Conservation (phyloP, 2,797 vertebrate genomes). For the Lophius americanus region DNA sequence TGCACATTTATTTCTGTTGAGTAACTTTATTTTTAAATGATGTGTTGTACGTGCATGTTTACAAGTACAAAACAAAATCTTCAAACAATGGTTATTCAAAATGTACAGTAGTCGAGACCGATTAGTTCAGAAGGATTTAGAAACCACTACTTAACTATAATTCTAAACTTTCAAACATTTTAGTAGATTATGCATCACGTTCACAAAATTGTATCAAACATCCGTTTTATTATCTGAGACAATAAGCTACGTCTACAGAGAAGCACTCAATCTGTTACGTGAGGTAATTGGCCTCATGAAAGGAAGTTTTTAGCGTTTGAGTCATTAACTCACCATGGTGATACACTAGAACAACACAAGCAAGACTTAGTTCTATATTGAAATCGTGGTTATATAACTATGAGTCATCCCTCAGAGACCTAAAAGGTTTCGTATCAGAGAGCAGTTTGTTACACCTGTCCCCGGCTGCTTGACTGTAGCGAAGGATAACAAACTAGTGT, state of each 20-base stretch:
- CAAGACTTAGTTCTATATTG: slow-evolving; percentile 17
- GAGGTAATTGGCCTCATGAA: slow-evolving; percentile 33
- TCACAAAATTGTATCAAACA: neutral
- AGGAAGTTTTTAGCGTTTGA: slow-evolving; percentile 21
- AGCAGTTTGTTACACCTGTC: slow-evolving; percentile 64
- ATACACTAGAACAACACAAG: slow-evolving; percentile 47
- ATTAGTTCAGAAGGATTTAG: slow-evolving; percentile 4
- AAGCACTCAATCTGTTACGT: slow-evolving; percentile 30
- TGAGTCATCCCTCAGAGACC: slow-evolving; percentile 56
- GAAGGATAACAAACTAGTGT: slow-evolving; percentile 48
- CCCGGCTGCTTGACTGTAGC: slow-evolving; percentile 42
- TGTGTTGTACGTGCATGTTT: neutral
- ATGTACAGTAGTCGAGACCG: neutral
- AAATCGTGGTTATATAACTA: slow-evolving; percentile 60
- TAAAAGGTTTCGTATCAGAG: slow-evolving; percentile 55
- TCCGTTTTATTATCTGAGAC: slow-evolving; percentile 7
- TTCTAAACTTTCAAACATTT: neutral
- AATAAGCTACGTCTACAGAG: slow-evolving; percentile 18
- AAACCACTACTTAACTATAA: neutral
- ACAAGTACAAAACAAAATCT: neutral
- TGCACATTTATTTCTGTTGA: neutral
- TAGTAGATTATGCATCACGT: neutral
- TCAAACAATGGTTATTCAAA: neutral
- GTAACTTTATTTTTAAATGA: slow-evolving; percentile 7
- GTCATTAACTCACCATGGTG: slow-evolving; percentile 49